Percentiles rank a stretch among this genome's conserved stretches.
Conservation (phyloP, 2,113 vertebrate genomes). For the Morone chrysops region DNA sequence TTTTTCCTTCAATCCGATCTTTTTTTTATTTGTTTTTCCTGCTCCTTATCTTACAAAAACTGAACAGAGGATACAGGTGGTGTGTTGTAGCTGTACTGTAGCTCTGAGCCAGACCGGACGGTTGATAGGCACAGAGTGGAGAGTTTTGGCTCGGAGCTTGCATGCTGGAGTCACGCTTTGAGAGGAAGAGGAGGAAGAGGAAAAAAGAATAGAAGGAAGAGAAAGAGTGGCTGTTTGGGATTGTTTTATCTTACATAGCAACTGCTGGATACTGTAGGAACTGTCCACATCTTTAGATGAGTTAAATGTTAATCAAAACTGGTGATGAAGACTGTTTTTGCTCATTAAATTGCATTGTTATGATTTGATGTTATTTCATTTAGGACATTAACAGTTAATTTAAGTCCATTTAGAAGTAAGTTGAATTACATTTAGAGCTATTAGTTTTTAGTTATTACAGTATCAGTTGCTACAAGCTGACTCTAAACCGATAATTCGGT, state of each 20-base stretch:
- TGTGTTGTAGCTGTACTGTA: constrained; percentile 81
- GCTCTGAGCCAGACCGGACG: constrained; percentile 88
- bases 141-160: constrained; percentile 95
- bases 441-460: constrained; percentile 7
- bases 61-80: constrained; percentile 74
- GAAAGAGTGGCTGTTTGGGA: constrained; percentile 59
- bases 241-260: background rate
- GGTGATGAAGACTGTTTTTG: background rate
- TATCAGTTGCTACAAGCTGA: constrained; percentile 48
- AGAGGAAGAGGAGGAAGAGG: constrained; percentile 54
- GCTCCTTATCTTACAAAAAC: constrained; percentile 71
- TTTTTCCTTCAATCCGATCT: constrained; percentile 36
- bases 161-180: constrained; percentile 92
- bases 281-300: background rate
- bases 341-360: background rate
- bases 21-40: constrained; percentile 40
- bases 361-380: background rate
- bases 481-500: background rate
- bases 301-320: background rate
- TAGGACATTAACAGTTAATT: constrained; percentile 8
- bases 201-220: background rate
- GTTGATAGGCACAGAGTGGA: constrained; percentile 94
- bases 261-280: background rate
- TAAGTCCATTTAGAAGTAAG: background rate
- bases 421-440: background rate